phyloP scores from a whole-genome alignment of 2,113 vertebrate species.

The Oostethus manadensis region DNA sequence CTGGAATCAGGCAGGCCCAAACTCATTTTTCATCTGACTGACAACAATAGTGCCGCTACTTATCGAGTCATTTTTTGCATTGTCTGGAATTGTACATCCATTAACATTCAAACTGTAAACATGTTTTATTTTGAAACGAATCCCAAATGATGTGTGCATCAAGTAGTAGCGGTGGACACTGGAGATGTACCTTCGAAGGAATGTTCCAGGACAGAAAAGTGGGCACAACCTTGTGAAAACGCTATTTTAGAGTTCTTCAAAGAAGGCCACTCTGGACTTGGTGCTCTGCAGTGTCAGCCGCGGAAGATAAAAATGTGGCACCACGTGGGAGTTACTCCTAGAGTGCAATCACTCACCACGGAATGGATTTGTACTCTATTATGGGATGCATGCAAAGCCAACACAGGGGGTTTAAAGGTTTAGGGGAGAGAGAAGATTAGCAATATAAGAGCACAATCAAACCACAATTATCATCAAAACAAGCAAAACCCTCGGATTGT shows the following conservation, averaged over 20 bases:
- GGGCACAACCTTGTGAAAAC: neutral
- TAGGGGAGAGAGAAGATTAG: no score
- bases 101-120: no score
- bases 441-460: no score
- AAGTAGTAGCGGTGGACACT: neutral
- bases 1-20: neutral
- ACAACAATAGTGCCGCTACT: no score
- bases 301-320: constrained; percentile 31
- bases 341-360: neutral
- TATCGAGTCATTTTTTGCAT: neutral
- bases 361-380: neutral
- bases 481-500: no score
- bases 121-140: neutral
- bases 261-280: constrained; percentile 93
- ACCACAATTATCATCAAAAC: no score
- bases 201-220: constrained; percentile 22
- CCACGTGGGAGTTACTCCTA: no score
- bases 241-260: constrained; percentile 83
- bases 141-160: neutral
- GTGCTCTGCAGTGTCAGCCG: constrained; percentile 95
- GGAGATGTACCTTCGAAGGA: constrained; percentile 12
- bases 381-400: no score
- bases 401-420: no score
- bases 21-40: no score
- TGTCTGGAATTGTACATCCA: no score